Base-by-base conservation (phyloP, 2,888 invertebrate genomes). In the Tholera decimalis region DNA sequence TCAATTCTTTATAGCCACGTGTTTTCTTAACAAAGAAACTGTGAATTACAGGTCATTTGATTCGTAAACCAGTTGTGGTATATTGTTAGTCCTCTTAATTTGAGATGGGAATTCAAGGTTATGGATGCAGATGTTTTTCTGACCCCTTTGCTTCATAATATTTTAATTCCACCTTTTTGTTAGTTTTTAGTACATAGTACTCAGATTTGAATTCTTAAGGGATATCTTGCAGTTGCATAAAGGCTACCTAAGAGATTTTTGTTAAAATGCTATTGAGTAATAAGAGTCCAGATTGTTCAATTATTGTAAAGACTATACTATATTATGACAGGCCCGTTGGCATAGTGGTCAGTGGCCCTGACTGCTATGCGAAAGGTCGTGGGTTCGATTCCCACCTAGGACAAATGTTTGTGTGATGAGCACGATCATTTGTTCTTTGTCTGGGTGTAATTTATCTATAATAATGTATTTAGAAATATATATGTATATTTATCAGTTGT, bases 31-130 rank as follows among this genome's bases (percentile, higher is more conserved):
- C 56, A 73, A 73, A 61, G 30, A 35, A 20, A 1, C 15, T 54
- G 39, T 35, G 24, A 37, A 5, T 24, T 44, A 62, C 41, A n/a
- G 53, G 56, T 59, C 30, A 41, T 56, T 73, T 58, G 9, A 51
- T 43, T 30, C 22, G 15, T n/a, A 11, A 33, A 68, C 51, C 33
- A 35, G 62, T 53, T 28, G 2, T n/a, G n/a, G n/a, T 43, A 1
- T 26, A 56, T 59, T 51, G 13, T 66, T 35, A 44, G 22, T 35
- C 11, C 6, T 13, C 33, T 35, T 26, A 49, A 56, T 51, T 9
- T 41, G 37, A 47, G 13, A 56, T 15, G 13, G 15, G 7, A 24
- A 7, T 53, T 35, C 75, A 74, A 60, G 69, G 69, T 57, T 43
- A 57, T 18, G 1, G 3, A 28, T 18, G 53, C 56, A 57, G 56